Conservation (phyloP, 2,888 invertebrate species). For the Caenorhabditis macrosperma region DNA sequence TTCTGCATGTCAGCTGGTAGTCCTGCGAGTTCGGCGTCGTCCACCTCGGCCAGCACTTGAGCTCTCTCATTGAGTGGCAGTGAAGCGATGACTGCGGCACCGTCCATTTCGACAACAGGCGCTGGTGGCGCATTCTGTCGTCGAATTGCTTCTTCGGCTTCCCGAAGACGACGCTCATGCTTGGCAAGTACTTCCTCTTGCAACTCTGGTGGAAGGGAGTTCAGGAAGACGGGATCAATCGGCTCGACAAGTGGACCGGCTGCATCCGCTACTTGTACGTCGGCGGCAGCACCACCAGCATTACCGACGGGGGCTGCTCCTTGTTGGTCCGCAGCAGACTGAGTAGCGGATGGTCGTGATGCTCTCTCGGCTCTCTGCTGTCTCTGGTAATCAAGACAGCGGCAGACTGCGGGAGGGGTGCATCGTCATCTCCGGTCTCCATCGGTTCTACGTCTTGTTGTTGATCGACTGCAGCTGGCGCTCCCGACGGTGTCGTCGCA, state of each 20-base stretch:
- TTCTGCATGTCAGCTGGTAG: slow-evolving; percentile 65
- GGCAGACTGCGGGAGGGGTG: slow-evolving; percentile 48
- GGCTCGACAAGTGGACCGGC: slow-evolving; percentile 70
- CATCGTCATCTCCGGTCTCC: slow-evolving; percentile 56
- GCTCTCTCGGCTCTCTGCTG: slow-evolving; percentile 82
- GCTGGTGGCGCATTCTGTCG: slow-evolving; percentile 68
- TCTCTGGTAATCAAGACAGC: slow-evolving; percentile 86
- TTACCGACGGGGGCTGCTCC: slow-evolving; percentile 46
- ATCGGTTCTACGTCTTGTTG: slow-evolving; percentile 21
- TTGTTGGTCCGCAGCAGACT: slow-evolving; percentile 40
- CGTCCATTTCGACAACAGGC: slow-evolving; percentile 83
- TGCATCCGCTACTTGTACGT: slow-evolving; percentile 42
- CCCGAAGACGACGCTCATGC: slow-evolving; percentile 81
- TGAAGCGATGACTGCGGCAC: slow-evolving; percentile 89
- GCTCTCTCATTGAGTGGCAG: slow-evolving; percentile 82
- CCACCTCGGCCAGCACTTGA: slow-evolving; percentile 89
- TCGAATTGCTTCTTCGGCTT: slow-evolving; percentile 86
- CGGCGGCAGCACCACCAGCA: slow-evolving; percentile 29
- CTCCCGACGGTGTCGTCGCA: slow-evolving; percentile 28
- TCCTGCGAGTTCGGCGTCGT: slow-evolving; percentile 89
- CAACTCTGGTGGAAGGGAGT: slow-evolving; percentile 89
- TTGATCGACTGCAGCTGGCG: background rate
- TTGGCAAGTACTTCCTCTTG: slow-evolving; percentile 84
- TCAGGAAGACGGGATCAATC: slow-evolving; percentile 91
- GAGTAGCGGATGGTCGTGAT: slow-evolving; percentile 59